Percentiles rank a stretch among this genome's conserved stretches.
phyloP scores from a whole-genome alignment of 2,113 vertebrate genomes.

The Setophaga kirtlandii region DNA sequence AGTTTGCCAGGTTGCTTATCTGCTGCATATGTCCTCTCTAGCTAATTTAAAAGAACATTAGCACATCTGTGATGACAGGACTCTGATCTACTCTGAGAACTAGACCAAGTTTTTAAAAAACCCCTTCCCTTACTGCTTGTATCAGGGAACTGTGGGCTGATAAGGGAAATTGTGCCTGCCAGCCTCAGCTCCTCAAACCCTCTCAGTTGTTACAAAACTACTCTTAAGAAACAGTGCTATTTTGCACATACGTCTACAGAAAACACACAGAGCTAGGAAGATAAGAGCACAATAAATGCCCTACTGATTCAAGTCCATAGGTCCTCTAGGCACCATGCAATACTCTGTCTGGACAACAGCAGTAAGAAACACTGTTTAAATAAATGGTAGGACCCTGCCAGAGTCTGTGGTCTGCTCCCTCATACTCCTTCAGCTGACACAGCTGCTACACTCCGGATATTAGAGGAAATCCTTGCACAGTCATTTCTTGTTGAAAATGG shows the following conservation, averaged over 20 bases:
- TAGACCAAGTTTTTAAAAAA: neutral
- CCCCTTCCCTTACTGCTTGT: neutral
- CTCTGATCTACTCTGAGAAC: neutral
- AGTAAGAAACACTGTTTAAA: neutral
- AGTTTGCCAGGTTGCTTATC: neutral
- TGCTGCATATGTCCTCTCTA: neutral
- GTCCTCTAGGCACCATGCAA: neutral
- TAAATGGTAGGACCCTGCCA: accelerated
- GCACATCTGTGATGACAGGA: neutral
- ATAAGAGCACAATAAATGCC: neutral
- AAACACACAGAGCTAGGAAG: neutral
- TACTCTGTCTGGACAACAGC: neutral
- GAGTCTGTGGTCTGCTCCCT: neutral
- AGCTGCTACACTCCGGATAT: neutral
- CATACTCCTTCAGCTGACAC: neutral
- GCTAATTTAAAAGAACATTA: neutral
- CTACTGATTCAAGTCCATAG: neutral
- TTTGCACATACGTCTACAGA: neutral
- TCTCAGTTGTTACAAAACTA: neutral
- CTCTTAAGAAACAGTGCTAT: neutral
- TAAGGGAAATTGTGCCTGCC: accelerated
- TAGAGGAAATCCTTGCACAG: neutral
- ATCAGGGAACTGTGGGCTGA: neutral
- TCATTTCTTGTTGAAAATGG: neutral
- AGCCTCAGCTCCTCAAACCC: neutral